Evolutionary conservation across 1,140 invertebrate species (phyloP).

Genomic region (Mactra quadrangularis): DNA sequence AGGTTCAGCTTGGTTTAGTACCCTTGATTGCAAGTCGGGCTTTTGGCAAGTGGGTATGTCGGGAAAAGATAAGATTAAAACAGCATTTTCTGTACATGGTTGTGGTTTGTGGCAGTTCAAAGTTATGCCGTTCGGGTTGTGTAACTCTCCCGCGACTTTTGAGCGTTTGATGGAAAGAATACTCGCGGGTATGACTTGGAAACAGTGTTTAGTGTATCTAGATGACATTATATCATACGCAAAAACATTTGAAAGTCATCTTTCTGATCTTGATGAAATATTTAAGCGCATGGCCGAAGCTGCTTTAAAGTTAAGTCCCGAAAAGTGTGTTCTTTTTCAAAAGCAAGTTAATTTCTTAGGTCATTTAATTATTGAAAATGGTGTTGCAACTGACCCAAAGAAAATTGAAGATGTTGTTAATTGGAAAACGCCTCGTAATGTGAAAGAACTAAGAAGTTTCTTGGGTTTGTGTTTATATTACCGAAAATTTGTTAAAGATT

Average conservation of each 20-base stretch:
- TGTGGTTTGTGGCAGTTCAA: conserved; percentile 53
- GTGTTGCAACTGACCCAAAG: conserved; percentile 13
- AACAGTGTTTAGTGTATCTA: conserved; percentile 51
- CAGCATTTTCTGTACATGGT: conserved; percentile 20
- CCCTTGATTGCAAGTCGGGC: conserved; percentile 34
- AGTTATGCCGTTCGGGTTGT: conserved; percentile 67
- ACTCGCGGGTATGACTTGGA: conserved; percentile 56
- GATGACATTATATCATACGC: conserved; percentile 62
- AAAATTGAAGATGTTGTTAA: conserved; percentile 47
- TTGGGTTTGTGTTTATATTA: conserved; percentile 52
- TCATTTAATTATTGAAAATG: conserved; percentile 12
- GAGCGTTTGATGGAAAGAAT: conserved; percentile 67
- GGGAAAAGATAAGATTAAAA: conserved; percentile 26
- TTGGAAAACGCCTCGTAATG: conserved; percentile 7
- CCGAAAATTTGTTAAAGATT: too few relatives aligned
- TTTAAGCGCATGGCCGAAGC: conserved; percentile 30
- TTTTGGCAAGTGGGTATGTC: conserved; percentile 42
- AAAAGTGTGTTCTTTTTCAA: conserved; percentile 50
- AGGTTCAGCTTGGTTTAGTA: conserved; percentile 22
- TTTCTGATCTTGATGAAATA: conserved; percentile 13
- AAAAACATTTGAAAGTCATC: conserved; percentile 47
- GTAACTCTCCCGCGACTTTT: conserved; percentile 67
- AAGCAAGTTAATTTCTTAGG: conserved; percentile 16
- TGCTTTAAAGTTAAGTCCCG: conserved; percentile 43
- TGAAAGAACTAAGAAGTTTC: conserved; percentile 50